phyloP scores from a whole-genome alignment of 1,140 invertebrate species.

The Temnothorax longispinosus region DNA sequence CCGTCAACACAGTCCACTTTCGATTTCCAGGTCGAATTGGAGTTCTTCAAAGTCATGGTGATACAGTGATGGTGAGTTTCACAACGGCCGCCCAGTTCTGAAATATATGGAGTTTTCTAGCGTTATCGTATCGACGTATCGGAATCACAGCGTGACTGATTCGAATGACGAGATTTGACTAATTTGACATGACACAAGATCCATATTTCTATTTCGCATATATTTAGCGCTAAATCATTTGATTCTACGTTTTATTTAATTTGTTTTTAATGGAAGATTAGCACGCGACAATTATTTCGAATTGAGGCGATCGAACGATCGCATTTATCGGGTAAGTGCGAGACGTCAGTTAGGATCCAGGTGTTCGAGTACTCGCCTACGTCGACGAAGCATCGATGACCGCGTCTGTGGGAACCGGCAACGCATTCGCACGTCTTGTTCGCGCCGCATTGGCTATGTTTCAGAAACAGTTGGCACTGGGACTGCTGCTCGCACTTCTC shows the following conservation, averaged over 20 bases:
- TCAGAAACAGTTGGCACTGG: constrained; percentile 78
- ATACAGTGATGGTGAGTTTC: constrained; percentile 75
- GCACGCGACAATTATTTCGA: background rate
- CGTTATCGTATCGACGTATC: background rate
- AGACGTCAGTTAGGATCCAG: background rate
- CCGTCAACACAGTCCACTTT: constrained; percentile 80
- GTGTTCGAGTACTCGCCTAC: constrained; percentile 70
- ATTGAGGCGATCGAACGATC: background rate
- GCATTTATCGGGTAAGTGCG: too few species aligned
- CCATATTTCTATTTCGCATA: background rate
- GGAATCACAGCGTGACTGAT: background rate
- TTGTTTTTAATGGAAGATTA: background rate
- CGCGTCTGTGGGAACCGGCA: constrained; percentile 75
- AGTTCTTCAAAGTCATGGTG: constrained; percentile 74
- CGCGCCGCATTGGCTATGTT: constrained; percentile 70
- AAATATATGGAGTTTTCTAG: constrained; percentile 38
- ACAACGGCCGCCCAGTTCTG: constrained; percentile 75
- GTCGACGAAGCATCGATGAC: constrained; percentile 74
- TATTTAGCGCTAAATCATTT: background rate
- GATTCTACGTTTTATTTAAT: background rate
- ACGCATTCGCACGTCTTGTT: constrained; percentile 76
- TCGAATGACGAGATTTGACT: background rate
- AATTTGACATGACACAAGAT: constrained; percentile 1
- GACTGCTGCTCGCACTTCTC: constrained; percentile 78
- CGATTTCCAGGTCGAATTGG: constrained; percentile 70